These are phyloP conservation scores for Falcunculus frontatus DNA, from an alignment of 2,113 vertebrate species.

Conservation along the genomic window DNA sequence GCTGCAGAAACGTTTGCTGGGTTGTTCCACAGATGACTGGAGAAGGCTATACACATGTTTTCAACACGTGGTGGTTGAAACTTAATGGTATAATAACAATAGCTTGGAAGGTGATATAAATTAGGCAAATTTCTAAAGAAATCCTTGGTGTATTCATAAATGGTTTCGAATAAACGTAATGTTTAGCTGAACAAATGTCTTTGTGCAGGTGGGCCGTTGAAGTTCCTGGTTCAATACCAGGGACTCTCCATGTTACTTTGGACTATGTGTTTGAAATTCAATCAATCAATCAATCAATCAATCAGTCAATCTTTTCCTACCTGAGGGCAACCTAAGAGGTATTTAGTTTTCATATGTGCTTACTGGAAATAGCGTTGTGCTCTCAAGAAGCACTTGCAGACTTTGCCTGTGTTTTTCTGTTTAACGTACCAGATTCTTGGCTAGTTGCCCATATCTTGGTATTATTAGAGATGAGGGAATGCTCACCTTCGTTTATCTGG, in stretches of 20 bases:
- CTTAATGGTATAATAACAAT: background rate
- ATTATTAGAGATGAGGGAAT: background rate
- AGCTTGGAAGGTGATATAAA: slow-evolving; percentile 3
- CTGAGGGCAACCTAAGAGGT: background rate
- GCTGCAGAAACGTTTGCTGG: background rate
- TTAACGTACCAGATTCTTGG: background rate
- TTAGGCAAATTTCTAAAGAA: background rate
- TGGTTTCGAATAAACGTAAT: background rate
- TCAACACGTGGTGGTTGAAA: background rate
- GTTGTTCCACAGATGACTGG: background rate
- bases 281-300: background rate
- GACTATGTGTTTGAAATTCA: background rate
- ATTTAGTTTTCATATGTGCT: background rate
- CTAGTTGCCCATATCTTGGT: background rate
- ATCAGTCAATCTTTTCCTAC: background rate
- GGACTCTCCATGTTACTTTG: background rate
- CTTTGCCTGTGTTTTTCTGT: background rate
- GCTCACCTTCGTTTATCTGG: background rate
- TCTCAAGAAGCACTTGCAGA: background rate
- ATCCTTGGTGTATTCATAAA: background rate
- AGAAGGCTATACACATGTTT: background rate
- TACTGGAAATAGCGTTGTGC: background rate
- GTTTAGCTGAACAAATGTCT: background rate
- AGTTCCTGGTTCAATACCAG: background rate
- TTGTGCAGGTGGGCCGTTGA: background rate